A percentile compares a stretch with the other conserved stretches of the same genome.
These are phyloP conservation scores for Diploptera punctata DNA, from an alignment of 2,888 invertebrate genomes.

Conservation along the genomic window DNA sequence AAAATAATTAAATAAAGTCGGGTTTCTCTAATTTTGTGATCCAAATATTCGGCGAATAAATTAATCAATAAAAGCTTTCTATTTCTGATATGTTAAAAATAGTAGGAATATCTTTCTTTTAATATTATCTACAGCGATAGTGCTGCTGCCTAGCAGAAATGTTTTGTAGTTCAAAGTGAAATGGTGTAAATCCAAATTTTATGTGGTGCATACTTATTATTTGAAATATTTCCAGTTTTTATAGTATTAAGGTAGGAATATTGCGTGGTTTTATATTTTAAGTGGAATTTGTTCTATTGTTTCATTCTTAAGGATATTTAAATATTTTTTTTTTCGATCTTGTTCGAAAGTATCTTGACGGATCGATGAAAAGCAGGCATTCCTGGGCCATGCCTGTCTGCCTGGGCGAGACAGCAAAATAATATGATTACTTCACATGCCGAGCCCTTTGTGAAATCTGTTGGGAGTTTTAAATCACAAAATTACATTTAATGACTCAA, in stretches of 20 bases:
- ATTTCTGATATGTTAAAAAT: background rate
- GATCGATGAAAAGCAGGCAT: conserved; percentile 35
- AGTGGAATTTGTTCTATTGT: too few relatives aligned
- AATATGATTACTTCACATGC: background rate
- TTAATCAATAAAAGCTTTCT: too few relatives aligned
- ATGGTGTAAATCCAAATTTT: background rate
- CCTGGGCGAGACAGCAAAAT: background rate
- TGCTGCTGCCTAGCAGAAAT: conserved; percentile 21
- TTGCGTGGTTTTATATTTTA: background rate
- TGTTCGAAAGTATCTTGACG: conserved; percentile 6
- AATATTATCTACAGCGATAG: background rate
- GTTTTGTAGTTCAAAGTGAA: conserved; percentile 10
- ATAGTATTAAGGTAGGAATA: conserved; percentile 9
- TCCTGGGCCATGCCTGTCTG: conserved; percentile 29
- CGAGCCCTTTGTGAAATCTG: background rate
- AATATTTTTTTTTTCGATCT: background rate
- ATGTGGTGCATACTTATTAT: background rate
- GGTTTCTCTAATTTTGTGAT: too few relatives aligned
- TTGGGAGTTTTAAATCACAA: too few relatives aligned
- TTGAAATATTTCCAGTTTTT: conserved; percentile 1
- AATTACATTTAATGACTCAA: too few relatives aligned
- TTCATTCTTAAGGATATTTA: background rate
- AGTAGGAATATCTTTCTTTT: conserved; percentile 21
- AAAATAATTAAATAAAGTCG: too few relatives aligned
- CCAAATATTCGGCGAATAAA: too few relatives aligned